Evolutionary conservation across 2,888 invertebrate genomes (phyloP), one percentile per base, ranked within the genome.

Genomic region (Alsophila aescularia): DNA sequence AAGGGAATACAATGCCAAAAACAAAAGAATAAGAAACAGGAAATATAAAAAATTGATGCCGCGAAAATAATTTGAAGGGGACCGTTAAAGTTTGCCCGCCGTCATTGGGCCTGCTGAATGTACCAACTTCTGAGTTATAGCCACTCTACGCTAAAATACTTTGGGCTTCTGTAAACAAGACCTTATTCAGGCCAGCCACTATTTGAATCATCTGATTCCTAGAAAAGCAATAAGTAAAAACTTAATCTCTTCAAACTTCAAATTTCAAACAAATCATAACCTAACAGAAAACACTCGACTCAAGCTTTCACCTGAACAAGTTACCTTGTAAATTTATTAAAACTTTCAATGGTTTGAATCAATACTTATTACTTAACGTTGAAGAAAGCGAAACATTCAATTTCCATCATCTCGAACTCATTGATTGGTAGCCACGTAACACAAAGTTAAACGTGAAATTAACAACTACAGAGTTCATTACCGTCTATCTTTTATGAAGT

Each of bases 401-500:
- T 72, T 67, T 72, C 58, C 64, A 61, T 63, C 60, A 53, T 51
- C 49, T 60, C 44, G 40, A 68, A 66, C 61, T 67, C 69, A 74
- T 75, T 75, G 76, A 79, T 78, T 73, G 75, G 69, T 72, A 75
- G 73, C 74, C 73, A 70, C 75, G 69, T 39, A 69, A 73, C 66
- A 70, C 62, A 62, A 77, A 81, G 73, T 79, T 78, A 71, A 77
- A 77, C 70, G 72, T 71, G 68, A 78, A 82, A 80, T 83, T 77
- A 82, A 78, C 79, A 80, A 79, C 73, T 76, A 73, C 64, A 67
- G 63, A 73, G 76, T 83, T 82, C 82, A 82, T 85, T 83, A 85
- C 70, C 73, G 80, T 75, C 77, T 77, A 73, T 77, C 82, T 79
- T 79, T 77, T 73, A 78, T 70, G 67, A 77, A 80, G 70, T 78